Conservation (phyloP, 2,888 invertebrate genomes). For the Plebejus anna region DNA sequence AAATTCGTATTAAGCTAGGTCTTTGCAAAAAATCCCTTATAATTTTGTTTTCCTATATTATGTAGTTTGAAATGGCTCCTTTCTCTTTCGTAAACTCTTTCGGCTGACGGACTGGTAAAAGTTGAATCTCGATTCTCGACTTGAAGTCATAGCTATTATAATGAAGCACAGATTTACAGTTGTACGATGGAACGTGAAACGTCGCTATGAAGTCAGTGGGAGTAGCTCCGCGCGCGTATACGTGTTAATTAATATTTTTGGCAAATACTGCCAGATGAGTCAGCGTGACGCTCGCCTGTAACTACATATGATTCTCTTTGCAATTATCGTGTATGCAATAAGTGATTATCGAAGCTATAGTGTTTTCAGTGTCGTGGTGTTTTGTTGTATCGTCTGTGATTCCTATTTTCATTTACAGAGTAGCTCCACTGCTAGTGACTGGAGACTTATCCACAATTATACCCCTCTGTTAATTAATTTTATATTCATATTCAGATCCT, state of each 20-base stretch:
- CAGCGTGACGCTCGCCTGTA: slow-evolving; percentile 6
- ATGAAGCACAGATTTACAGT: neutral
- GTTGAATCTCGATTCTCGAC: neutral
- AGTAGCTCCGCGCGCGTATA: slow-evolving; percentile 38
- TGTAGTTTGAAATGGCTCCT: neutral
- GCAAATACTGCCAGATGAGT: slow-evolving; percentile 37
- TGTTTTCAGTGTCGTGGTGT: neutral
- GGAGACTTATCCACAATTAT: neutral
- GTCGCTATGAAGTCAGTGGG: slow-evolving; percentile 6
- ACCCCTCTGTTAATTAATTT: no score
- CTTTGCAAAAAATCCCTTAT: neutral
- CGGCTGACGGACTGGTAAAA: neutral
- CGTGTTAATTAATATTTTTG: slow-evolving; percentile 52
- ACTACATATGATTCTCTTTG: neutral
- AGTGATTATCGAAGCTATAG: neutral
- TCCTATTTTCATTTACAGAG: neutral
- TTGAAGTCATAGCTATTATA: neutral
- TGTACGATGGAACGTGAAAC: neutral
- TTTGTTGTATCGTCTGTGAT: neutral
- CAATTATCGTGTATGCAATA: neutral
- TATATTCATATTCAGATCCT: no score
- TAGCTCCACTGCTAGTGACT: neutral
- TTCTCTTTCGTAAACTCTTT: neutral
- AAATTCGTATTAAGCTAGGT: neutral
- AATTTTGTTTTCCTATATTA: neutral